phyloP scores from a whole-genome alignment of 2,797 vertebrate genomes.

The Propithecus deckenii region DNA sequence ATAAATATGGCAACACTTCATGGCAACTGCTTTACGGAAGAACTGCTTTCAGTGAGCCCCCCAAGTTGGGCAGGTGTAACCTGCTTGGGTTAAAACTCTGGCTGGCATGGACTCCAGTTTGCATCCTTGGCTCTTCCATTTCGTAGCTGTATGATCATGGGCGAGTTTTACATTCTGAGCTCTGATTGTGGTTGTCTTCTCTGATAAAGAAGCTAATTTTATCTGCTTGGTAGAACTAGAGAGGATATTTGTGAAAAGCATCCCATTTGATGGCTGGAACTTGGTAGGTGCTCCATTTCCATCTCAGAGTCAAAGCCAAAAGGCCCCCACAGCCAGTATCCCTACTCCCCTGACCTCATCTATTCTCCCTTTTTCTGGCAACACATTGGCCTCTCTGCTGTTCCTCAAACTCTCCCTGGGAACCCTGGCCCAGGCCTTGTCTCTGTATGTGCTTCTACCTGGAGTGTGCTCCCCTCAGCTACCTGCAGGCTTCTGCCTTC shows the following conservation, averaged over 20 bases:
- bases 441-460: background rate
- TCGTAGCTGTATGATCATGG: background rate
- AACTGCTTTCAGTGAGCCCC: background rate
- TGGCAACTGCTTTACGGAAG: background rate
- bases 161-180: background rate
- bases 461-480: background rate
- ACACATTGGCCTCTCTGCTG: background rate
- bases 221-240: background rate
- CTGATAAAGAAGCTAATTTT: background rate
- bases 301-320: background rate
- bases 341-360: background rate
- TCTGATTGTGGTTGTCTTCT: background rate
- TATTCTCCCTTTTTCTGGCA: too few relatives aligned
- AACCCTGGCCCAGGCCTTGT: too few relatives aligned
- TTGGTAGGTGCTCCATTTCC: background rate
- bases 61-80: background rate
- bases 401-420: too few relatives aligned
- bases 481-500: background rate
- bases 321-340: background rate
- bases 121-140: background rate
- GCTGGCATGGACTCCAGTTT: background rate
- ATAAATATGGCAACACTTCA: background rate
- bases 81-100: background rate
- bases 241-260: background rate
- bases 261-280: background rate